Evolutionary conservation across 2,888 invertebrate species (phyloP).

Genomic region (Acronicta aceris): DNA sequence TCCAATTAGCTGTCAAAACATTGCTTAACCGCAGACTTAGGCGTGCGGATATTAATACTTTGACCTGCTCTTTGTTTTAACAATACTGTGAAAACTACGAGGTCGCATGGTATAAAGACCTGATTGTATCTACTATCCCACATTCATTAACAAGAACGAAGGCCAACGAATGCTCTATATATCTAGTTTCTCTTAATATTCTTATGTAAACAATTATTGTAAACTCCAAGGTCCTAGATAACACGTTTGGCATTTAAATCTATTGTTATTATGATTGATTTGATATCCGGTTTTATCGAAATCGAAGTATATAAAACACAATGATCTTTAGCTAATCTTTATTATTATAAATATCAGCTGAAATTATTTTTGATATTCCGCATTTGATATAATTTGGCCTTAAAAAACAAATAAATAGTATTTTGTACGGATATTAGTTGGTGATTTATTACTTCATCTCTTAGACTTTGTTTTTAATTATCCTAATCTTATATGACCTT

Average conservation of each 20-base stretch:
- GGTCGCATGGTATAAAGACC: constrained; percentile 37
- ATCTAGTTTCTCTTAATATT: constrained; percentile 44
- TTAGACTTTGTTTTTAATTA: too few relatives aligned
- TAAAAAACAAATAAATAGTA: constrained; percentile 9
- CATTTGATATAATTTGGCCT: constrained; percentile 22
- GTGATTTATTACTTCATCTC: constrained; percentile 8
- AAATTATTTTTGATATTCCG: background rate
- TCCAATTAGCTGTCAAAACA: constrained; percentile 44
- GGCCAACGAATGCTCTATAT: constrained; percentile 63
- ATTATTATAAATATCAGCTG: constrained; percentile 1
- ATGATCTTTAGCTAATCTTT: constrained; percentile 28
- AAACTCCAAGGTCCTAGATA: constrained; percentile 51
- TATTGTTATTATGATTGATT: constrained; percentile 40
- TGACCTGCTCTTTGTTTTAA: constrained; percentile 53
- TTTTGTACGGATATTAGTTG: constrained; percentile 22
- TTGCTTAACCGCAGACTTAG: constrained; percentile 36
- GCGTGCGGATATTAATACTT: constrained; percentile 27
- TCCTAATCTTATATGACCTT: too few relatives aligned
- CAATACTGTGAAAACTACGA: constrained; percentile 58
- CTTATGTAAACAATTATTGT: constrained; percentile 32
- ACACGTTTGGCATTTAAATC: constrained; percentile 53
- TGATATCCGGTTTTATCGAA: constrained; percentile 30
- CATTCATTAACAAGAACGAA: constrained; percentile 73
- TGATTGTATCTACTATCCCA: constrained; percentile 68
- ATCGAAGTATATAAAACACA: constrained; percentile 25